Evolutionary conservation across 2,888 invertebrate genomes (phyloP).

Genomic region (Melanchra persicariae): DNA sequence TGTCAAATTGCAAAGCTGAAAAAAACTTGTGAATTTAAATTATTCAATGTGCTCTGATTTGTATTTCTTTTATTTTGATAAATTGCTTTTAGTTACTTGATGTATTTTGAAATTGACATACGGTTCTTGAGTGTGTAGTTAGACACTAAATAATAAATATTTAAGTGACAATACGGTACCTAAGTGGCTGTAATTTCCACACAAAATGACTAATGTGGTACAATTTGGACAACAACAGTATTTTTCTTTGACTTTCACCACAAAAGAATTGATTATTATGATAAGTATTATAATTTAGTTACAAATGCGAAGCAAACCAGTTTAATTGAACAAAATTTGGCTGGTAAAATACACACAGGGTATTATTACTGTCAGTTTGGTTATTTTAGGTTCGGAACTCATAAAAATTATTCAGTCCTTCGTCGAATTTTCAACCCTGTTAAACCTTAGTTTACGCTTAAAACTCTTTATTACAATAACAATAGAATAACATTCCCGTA

Average conservation of each 20-base stretch:
- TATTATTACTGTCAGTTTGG: not conserved
- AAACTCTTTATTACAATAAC: constrained; percentile 19
- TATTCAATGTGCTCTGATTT: constrained; percentile 45
- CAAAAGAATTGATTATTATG: not conserved
- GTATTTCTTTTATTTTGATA: constrained; percentile 21
- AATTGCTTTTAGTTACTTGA: constrained; percentile 14
- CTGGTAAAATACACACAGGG: not conserved
- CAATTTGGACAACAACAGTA: constrained; percentile 17
- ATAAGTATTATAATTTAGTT: not conserved
- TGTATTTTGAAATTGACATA: not conserved
- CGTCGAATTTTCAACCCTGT: not conserved
- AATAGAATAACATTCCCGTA: constrained; percentile 29
- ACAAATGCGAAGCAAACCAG: not conserved
- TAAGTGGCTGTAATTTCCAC: constrained; percentile 1
- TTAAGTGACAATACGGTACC: constrained; percentile 16
- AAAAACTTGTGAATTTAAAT: constrained; percentile 53
- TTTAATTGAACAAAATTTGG: not conserved
- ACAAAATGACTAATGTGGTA: not conserved
- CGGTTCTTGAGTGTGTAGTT: not conserved
- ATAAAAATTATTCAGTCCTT: not conserved
- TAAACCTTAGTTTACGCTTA: not conserved
- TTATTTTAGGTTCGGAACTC: constrained; percentile 5
- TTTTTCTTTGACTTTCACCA: not conserved
- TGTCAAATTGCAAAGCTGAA: constrained; percentile 46
- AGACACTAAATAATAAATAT: constrained; percentile 1